phyloP scores from a whole-genome alignment of 2,797 vertebrate species.

The Girardinus metallicus region DNA sequence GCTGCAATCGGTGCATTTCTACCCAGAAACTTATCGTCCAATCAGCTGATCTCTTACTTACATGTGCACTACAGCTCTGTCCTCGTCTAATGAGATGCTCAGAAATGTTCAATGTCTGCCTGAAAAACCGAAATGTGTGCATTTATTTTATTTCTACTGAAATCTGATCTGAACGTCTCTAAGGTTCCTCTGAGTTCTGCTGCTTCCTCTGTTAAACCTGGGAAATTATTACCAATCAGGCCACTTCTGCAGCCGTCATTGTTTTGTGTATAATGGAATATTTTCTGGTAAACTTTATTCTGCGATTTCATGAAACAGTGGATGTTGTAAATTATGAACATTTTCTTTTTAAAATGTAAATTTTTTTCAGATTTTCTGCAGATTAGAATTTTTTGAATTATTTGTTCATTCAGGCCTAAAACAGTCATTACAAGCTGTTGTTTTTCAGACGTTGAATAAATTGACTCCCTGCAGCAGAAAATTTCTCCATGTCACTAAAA shows the following conservation, averaged over 20 bases:
- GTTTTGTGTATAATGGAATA: constrained; percentile 15
- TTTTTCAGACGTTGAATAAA: background rate
- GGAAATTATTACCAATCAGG: background rate
- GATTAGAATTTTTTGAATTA: background rate
- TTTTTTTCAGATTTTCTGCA: background rate
- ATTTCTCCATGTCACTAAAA: constrained; percentile 11
- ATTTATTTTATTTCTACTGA: background rate
- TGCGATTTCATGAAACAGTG: constrained; percentile 17
- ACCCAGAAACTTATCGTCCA: constrained; percentile 21
- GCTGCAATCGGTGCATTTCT: constrained; percentile 23
- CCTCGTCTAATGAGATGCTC: constrained; percentile 12
- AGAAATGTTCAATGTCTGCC: constrained; percentile 10
- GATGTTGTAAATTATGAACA: constrained; percentile 9
- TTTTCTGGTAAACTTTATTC: constrained; percentile 21
- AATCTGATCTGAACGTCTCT: background rate
- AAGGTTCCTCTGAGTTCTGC: background rate
- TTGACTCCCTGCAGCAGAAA: background rate
- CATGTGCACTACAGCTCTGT: constrained; percentile 17
- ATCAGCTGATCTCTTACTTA: constrained; percentile 34
- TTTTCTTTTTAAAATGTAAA: background rate
- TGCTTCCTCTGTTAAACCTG: background rate
- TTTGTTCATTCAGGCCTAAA: background rate
- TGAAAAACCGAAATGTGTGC: background rate
- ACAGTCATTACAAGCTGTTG: background rate
- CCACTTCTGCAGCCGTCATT: background rate